phyloP scores from a whole-genome alignment of 1,140 invertebrate genomes.

The Drosophila parvula region DNA sequence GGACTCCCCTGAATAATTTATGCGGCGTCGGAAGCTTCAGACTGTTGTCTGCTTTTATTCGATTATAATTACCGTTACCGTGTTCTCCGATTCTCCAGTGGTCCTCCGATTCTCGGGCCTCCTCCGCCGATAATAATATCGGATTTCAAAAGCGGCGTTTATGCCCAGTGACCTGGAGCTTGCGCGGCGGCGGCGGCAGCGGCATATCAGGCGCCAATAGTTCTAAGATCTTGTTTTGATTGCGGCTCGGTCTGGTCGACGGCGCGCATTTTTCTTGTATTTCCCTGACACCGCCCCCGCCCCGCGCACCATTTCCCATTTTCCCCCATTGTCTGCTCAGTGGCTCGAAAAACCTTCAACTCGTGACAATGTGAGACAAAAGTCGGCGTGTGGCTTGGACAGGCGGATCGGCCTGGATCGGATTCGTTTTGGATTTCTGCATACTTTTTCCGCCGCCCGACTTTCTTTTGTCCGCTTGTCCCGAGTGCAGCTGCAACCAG shows the following conservation, averaged over 20 bases:
- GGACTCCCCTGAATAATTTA: constrained; percentile 57
- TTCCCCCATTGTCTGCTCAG: constrained; percentile 56
- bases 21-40: constrained; percentile 74
- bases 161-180: constrained; percentile 72
- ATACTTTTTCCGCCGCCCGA: constrained; percentile 60
- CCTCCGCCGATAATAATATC: constrained; percentile 69
- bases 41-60: constrained; percentile 75
- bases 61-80: constrained; percentile 80
- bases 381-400: constrained; percentile 44
- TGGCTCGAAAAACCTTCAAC: constrained; percentile 79
- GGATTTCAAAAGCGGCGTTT: constrained; percentile 75
- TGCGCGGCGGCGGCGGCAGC: constrained; percentile 10
- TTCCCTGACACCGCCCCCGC: neutral
- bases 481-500: constrained; percentile 53
- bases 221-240: constrained; percentile 83
- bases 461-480: constrained; percentile 71
- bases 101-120: neutral
- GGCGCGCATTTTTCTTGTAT: constrained; percentile 62
- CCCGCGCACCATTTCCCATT: constrained; percentile 2
- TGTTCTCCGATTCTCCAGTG: constrained; percentile 7
- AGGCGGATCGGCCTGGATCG: constrained; percentile 29
- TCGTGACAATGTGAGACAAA: constrained; percentile 66
- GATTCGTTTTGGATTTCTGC: constrained; percentile 75
- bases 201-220: constrained; percentile 75
- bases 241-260: constrained; percentile 56